Percentiles rank a stretch among this genome's conserved stretches.
Evolutionary conservation across 2,797 vertebrate genomes (phyloP).

Genomic region (Microcaecilia unicolor): DNA sequence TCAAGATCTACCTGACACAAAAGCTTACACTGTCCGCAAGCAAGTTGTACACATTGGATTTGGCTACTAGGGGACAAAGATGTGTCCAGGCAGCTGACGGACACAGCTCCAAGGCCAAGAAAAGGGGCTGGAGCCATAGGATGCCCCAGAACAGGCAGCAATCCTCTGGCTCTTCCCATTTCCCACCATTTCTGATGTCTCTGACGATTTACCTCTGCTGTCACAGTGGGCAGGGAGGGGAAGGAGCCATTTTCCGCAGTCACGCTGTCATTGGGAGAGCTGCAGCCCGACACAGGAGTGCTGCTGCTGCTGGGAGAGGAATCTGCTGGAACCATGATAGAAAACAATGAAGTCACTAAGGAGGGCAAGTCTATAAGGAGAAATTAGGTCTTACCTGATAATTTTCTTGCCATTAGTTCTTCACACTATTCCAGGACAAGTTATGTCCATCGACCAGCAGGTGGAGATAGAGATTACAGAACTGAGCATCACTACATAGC

Average conservation of each 20-base stretch:
- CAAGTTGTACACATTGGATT: too few species aligned
- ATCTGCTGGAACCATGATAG: constrained; percentile 48
- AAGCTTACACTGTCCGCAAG: too few species aligned
- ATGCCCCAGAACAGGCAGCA: constrained; percentile 4
- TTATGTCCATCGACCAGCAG: too few species aligned
- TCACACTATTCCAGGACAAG: too few species aligned
- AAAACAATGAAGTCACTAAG: background rate
- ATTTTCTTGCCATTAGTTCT: too few species aligned
- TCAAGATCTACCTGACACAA: too few species aligned
- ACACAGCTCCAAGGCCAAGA: background rate
- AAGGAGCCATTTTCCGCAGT: constrained; percentile 55
- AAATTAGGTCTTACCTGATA: too few species aligned
- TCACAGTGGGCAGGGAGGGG: constrained; percentile 41
- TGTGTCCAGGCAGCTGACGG: background rate
- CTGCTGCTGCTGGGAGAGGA: constrained; percentile 92
- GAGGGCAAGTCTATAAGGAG: background rate
- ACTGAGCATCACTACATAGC: too few species aligned
- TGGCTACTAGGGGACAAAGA: too few species aligned
- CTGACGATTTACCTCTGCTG: constrained; percentile 68
- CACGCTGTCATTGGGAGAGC: constrained; percentile 73
- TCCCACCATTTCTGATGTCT: background rate
- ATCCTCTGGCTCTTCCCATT: background rate
- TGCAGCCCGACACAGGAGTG: constrained; percentile 70
- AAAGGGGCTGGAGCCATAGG: constrained; percentile 12
- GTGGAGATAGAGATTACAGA: too few species aligned